Conservation (phyloP, 2,888 invertebrate species). For the Pimpla rufipes region DNA sequence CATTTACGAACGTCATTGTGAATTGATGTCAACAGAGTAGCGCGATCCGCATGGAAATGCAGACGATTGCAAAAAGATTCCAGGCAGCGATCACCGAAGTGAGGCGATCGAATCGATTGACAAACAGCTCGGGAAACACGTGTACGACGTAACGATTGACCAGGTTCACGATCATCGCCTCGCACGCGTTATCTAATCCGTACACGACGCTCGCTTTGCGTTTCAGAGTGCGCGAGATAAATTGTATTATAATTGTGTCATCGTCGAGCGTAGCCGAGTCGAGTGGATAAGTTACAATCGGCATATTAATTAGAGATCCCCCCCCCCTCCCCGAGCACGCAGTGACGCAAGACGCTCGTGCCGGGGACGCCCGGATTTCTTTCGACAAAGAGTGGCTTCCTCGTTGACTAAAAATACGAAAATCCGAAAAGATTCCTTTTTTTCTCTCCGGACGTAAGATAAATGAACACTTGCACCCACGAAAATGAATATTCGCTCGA, state of each 20-base stretch:
- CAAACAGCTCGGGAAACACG: background rate
- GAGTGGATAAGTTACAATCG: constrained; percentile 2
- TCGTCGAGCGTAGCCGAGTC: constrained; percentile 10
- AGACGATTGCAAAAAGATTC: constrained; percentile 1
- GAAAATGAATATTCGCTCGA: background rate
- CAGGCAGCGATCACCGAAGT: constrained; percentile 1
- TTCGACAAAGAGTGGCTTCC: background rate
- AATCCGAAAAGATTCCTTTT: too few relatives aligned
- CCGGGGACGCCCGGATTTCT: background rate
- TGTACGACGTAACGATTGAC: background rate
- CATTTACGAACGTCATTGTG: background rate
- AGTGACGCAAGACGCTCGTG: background rate
- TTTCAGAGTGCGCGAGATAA: constrained; percentile 17
- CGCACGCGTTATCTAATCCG: constrained; percentile 25
- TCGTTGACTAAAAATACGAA: too few relatives aligned
- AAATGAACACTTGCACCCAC: background rate
- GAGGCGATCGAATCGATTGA: constrained; percentile 9
- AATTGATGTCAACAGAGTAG: background rate
- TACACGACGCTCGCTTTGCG: constrained; percentile 12
- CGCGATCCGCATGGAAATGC: background rate
- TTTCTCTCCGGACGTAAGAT: background rate
- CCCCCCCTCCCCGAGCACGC: background rate
- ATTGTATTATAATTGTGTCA: constrained; percentile 14
- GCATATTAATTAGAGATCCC: constrained; percentile 22
- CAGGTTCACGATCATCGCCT: constrained; percentile 21